A percentile compares a stretch with the other conserved stretches of the same genome.
phyloP scores from a whole-genome alignment of 2,797 vertebrate species.

The Micrastur ruficollis region DNA sequence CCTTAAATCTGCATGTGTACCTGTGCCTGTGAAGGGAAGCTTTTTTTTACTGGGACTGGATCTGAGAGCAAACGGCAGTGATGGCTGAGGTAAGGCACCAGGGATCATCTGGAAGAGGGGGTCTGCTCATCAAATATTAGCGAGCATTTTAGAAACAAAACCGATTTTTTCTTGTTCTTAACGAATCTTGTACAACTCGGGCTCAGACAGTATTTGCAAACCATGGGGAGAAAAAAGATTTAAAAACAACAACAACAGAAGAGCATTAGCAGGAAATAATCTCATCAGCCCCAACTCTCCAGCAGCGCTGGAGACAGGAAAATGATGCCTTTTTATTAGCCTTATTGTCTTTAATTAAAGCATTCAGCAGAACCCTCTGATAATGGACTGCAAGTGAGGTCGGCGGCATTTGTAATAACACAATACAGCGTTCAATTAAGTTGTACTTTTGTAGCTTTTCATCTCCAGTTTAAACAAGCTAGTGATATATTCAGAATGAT shows the following conservation, averaged over 20 bases:
- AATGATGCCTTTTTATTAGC: conserved; percentile 74
- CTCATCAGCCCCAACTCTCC: conserved; percentile 66
- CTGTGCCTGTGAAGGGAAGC: neutral
- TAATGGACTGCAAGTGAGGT: conserved; percentile 72
- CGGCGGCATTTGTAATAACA: conserved; percentile 65
- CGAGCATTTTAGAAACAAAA: conserved; percentile 5
- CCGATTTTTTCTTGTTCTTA: neutral
- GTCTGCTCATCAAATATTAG: neutral
- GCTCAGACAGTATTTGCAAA: conserved; percentile 66
- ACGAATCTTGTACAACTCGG: conserved; percentile 13
- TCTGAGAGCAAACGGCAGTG: neutral
- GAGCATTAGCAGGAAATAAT: conserved; percentile 67
- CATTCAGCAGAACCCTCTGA: conserved; percentile 66
- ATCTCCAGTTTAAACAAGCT: conserved; percentile 68
- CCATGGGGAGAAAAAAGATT: conserved; percentile 28
- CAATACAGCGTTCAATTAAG: conserved; percentile 72
- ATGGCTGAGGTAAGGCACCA: neutral
- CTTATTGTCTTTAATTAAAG: conserved; percentile 77
- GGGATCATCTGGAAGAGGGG: neutral
- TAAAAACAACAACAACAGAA: conserved; percentile 58
- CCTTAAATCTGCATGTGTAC: neutral
- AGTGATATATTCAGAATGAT: conserved; percentile 38
- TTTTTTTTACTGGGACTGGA: neutral
- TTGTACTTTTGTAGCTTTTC: conserved; percentile 66
- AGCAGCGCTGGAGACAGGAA: conserved; percentile 70